Conservation (phyloP, 2,888 invertebrate genomes). For the Mellilla xanthometata region DNA sequence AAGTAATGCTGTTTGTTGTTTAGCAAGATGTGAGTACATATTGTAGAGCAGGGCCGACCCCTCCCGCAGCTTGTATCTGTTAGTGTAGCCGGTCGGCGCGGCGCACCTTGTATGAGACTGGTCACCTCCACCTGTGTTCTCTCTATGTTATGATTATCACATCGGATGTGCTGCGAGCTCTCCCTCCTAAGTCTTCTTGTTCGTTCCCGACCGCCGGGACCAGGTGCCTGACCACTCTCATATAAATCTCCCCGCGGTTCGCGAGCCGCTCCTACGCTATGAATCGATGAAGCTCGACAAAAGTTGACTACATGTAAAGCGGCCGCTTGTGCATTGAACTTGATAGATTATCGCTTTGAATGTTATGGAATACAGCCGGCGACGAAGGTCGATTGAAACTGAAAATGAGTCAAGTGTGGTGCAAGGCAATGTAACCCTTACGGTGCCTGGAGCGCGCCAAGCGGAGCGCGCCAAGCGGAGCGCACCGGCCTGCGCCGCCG, state of each 20-base stretch:
- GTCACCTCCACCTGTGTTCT: not conserved
- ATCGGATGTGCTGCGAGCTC: too few relatives aligned
- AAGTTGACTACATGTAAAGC: slow-evolving; percentile 32
- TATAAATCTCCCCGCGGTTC: slow-evolving; percentile 6
- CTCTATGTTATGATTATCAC: too few relatives aligned
- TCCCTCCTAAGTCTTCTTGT: too few relatives aligned
- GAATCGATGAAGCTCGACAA: slow-evolving; percentile 20
- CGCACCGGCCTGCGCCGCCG: slow-evolving; percentile 23
- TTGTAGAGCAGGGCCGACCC: slow-evolving; percentile 37
- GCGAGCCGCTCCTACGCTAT: slow-evolving; percentile 14
- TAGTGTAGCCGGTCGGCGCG: not conserved
- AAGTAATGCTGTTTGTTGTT: not conserved
- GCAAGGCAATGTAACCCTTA: too few relatives aligned
- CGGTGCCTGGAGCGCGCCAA: too few relatives aligned
- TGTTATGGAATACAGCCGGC: slow-evolving; percentile 42
- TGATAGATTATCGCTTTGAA: slow-evolving; percentile 41
- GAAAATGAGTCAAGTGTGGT: too few relatives aligned
- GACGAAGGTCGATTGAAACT: slow-evolving; percentile 35
- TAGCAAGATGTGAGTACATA: slow-evolving; percentile 1
- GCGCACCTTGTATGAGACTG: slow-evolving; percentile 7
- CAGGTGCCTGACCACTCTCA: slow-evolving; percentile 11
- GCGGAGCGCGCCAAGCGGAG: too few relatives aligned
- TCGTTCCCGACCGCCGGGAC: not conserved
- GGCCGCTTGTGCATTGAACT: slow-evolving; percentile 37
- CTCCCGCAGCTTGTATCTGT: slow-evolving; percentile 38